Evolutionary conservation across 2,797 vertebrate genomes (phyloP).

Genomic region (Pagetopsis macropterus): DNA sequence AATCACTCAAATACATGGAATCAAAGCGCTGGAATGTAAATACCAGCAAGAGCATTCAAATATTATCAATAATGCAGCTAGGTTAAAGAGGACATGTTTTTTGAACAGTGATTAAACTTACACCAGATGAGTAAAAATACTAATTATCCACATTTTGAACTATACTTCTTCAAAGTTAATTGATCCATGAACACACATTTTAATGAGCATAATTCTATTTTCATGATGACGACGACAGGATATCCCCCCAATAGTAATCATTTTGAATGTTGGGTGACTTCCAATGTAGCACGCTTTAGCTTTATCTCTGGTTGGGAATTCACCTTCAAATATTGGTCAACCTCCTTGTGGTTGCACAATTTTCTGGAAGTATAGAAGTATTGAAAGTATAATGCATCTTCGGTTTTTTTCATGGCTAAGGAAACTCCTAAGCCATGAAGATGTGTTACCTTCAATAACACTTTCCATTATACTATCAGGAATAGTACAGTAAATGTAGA

Average conservation of each 20-base stretch:
- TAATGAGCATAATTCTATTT: background rate
- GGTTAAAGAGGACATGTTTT: background rate
- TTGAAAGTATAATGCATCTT: no score
- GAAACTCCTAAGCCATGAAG: background rate
- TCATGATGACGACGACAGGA: background rate
- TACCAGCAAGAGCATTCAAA: background rate
- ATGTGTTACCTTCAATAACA: conserved; percentile 5
- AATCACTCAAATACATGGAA: background rate
- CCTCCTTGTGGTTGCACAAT: background rate
- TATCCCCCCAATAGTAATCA: conserved; percentile 12
- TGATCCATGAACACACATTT: background rate
- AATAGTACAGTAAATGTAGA: background rate
- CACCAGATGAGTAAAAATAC: background rate
- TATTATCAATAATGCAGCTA: background rate
- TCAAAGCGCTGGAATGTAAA: background rate
- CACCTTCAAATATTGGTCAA: conserved; percentile 16
- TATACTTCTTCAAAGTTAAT: background rate
- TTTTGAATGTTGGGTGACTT: conserved; percentile 44
- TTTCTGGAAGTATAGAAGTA: conserved; percentile 19
- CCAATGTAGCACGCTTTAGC: background rate
- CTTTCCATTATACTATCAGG: background rate
- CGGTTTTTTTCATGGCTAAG: no score
- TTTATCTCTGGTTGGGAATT: conserved; percentile 44
- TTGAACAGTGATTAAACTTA: background rate
- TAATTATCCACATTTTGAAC: background rate